Base-by-base conservation (phyloP, 2,113 vertebrate species). In the Gadus macrocephalus region DNA sequence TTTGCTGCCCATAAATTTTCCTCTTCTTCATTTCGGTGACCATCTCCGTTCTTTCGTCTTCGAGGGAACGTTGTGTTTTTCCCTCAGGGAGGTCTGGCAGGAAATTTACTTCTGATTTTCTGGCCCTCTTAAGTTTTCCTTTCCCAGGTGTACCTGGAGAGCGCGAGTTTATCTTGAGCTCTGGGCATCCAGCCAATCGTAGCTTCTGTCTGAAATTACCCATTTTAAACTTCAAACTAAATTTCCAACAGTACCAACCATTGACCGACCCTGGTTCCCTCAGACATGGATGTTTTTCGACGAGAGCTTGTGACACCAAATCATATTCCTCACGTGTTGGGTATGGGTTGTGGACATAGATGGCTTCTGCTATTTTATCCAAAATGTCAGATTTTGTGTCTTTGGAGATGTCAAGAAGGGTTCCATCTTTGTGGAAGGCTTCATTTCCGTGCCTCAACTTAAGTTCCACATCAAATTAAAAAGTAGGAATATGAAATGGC, bases 381-480 rank as follows among this genome's bases (percentile, higher is more conserved):
- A 83, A 64, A 68, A 81, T 75, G 38, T 77, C 73, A 0, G 64
- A 72, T 64, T 81, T 81, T 53, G 72, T 79, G 65, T 76, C 71
- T 61, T 73, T 74, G 8, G 72, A 49, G 15, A 72, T 20, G 27
- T 64, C 66, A 69, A 72, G 65, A 69, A 72, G 65, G 74, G 31
- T 53, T 16, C 59, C 67, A 67, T 77, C 19, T 68, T 56, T 64
- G 35, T 75, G 15, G 64, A 17, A 77, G n/a, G 56, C 62, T 22
- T 84, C 17, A 69, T 81, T 84, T 69, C 72, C 77, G 70, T n/a
- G n/a, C n/a, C n/a, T n/a, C n/a, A n/a, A n/a, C n/a, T n/a, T n/a
- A n/a, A n/a, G n/a, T n/a, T n/a, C n/a, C n/a, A n/a, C n/a, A n/a
- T n/a, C n/a, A n/a, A 73, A 72, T 2, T 72, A 66, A 68, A 83